phyloP scores from a whole-genome alignment of 2,888 invertebrate genomes.

The Pseudanteris insignis region DNA sequence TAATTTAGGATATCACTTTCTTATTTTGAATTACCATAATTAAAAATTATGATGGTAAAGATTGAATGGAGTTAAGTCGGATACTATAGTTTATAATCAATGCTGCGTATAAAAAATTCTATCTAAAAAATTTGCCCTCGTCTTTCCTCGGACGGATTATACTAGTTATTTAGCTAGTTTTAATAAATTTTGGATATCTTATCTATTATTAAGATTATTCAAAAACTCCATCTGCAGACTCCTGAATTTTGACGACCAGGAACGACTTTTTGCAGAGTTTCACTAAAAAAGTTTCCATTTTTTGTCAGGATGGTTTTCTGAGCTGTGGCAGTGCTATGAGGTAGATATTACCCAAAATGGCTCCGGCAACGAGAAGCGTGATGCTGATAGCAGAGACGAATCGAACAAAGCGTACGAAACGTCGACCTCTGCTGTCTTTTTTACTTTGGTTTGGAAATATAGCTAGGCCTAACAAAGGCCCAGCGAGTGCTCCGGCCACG shows the following conservation, averaged over 20 bases:
- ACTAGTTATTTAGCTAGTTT: no score
- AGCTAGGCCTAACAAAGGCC: constrained; percentile 73
- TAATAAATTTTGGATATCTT: no score
- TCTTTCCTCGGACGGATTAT: no score
- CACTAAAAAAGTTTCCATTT: constrained; percentile 59
- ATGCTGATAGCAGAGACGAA: constrained; percentile 60
- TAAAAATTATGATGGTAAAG: no score
- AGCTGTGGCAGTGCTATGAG: constrained; percentile 62
- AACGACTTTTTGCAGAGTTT: constrained; percentile 62
- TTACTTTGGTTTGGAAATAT: constrained; percentile 67
- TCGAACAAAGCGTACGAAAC: constrained; percentile 63
- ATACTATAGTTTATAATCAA: no score
- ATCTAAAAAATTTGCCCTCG: no score
- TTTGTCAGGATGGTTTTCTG: constrained; percentile 62
- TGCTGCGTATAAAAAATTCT: no score
- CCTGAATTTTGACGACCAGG: constrained; percentile 62
- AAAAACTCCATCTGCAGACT: constrained; percentile 60
- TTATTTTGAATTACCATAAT: no score
- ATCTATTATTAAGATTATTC: constrained; percentile 55
- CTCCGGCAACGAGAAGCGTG: constrained; percentile 60
- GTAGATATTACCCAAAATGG: constrained; percentile 62
- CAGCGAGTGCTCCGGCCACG: constrained; percentile 74
- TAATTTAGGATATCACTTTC: no score
- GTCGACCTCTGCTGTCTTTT: constrained; percentile 60
- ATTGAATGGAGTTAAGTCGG: no score